Percentiles rank a stretch among this genome's conserved stretches.
phyloP scores from a whole-genome alignment of 2,113 vertebrate species.

The Dromas ardeola region DNA sequence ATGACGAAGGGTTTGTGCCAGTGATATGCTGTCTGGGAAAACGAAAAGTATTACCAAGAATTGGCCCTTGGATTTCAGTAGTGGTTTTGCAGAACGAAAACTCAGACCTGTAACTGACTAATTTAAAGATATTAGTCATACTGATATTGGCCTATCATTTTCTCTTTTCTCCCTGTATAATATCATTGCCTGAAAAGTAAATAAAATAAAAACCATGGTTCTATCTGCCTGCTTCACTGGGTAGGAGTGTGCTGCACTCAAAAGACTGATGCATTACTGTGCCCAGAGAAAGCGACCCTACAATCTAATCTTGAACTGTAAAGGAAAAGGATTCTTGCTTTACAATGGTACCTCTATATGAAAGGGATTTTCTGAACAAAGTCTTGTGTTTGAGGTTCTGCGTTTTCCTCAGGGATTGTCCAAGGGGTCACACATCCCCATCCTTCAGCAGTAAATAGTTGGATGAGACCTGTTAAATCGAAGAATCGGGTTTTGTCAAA shows the following conservation, averaged over 20 bases:
- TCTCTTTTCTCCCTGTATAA: background rate
- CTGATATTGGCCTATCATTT: background rate
- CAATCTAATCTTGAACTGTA: background rate
- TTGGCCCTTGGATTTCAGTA: background rate
- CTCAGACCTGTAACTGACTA: background rate
- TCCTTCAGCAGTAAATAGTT: background rate
- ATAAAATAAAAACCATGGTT: background rate
- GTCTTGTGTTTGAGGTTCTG: constrained; percentile 33
- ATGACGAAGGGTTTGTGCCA: background rate
- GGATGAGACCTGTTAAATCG: background rate
- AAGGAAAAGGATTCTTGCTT: background rate
- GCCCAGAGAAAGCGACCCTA: background rate
- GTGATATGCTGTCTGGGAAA: background rate
- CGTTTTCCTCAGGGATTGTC: background rate
- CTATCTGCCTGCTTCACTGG: background rate
- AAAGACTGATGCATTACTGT: background rate
- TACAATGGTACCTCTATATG: background rate
- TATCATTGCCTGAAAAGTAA: background rate
- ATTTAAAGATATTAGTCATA: background rate
- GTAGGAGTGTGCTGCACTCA: background rate
- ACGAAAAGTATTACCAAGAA: background rate
- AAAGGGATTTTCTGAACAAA: background rate
- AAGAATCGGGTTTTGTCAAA: fast-evolving
- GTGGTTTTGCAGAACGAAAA: background rate
- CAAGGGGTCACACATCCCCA: constrained; percentile 6